Evolutionary conservation across 2,888 invertebrate species (phyloP), one percentile per base, ranked within the genome.

Genomic region (Hesperia comma): DNA sequence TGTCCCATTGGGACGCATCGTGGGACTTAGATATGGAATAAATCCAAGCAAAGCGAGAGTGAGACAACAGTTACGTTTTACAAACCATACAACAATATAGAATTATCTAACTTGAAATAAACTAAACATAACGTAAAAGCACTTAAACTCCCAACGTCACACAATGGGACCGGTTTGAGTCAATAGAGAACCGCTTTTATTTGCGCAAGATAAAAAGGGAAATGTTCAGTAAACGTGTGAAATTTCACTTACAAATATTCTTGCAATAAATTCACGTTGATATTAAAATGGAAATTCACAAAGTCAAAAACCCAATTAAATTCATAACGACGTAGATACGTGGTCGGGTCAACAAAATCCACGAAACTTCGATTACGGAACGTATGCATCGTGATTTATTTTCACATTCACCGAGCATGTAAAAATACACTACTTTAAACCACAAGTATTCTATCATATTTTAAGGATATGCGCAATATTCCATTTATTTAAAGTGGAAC

Each of bases 141-240:
- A 49, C 49, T 49, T 17, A 73, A 71, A 75, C 72, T 72, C 70
- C 68, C 67, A 70, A 74, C 74, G 77, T 76, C 78, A 77, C 79
- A 84, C 82, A 85, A 84, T 81, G 80, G 81, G 76, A 74, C 71
- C 75, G 74, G 76, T 78, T 76, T 79, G 76, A 79, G 79, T 83
- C 81, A 85, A 85, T 82, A 85, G 75, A 80, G 76, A 74, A 75
- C 71, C 75, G 75, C 76, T 75, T 81, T 76, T 85, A 84, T 87
- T 87, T 86, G 75, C 77, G 75, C 77, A 77, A 79, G 73, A 78
- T 75, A 80, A 75, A 71, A 68, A 64, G 72, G 70, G 80, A 83
- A 81, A 82, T 77, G 76, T 74, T 78, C 78, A 74, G 74, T 76
- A 82, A 82, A 84, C 74, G 80, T 78, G 74, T 74, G 77, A 75